A percentile compares a stretch with the other conserved stretches of the same genome.
These are phyloP conservation scores for Gnathonemus echidnorhynchus DNA, from an alignment of 2,113 vertebrate genomes.

Conservation along the genomic window DNA sequence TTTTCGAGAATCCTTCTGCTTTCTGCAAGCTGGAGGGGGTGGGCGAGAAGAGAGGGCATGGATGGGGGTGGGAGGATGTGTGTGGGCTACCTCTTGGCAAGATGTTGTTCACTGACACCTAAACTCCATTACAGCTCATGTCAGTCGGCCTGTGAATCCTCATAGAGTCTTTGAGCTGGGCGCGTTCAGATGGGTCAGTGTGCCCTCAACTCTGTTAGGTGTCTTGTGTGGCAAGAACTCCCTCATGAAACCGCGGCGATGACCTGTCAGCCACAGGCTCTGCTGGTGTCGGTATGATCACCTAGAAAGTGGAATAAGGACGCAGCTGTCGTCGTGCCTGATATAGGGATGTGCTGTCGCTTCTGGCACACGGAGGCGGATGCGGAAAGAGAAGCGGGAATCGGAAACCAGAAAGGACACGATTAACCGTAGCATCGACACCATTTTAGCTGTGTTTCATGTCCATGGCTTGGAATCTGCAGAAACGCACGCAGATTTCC, in stretches of 20 bases:
- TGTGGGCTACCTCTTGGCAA: neutral
- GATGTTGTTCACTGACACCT: neutral
- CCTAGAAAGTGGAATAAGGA: neutral
- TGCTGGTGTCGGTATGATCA: neutral
- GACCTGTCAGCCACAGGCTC: neutral
- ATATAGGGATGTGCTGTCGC: neutral
- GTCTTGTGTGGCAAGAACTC: neutral
- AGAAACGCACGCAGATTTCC: neutral
- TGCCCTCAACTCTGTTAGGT: neutral
- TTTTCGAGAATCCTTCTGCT: neutral
- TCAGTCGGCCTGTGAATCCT: neutral
- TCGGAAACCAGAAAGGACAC: neutral
- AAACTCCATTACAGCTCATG: neutral
- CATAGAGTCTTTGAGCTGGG: neutral
- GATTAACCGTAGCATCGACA: neutral
- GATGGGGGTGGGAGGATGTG: neutral
- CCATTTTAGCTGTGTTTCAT: neutral
- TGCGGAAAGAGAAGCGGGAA: neutral
- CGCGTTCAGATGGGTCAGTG: neutral
- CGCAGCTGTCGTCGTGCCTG: neutral
- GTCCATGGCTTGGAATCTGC: neutral
- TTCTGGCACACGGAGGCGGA: neutral
- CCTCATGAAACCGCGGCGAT: neutral
- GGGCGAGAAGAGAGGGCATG: neutral
- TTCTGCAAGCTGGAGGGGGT: neutral